These are phyloP conservation scores for Alauda arvensis DNA, from an alignment of 2,797 vertebrate genomes.

Conservation along the genomic window DNA sequence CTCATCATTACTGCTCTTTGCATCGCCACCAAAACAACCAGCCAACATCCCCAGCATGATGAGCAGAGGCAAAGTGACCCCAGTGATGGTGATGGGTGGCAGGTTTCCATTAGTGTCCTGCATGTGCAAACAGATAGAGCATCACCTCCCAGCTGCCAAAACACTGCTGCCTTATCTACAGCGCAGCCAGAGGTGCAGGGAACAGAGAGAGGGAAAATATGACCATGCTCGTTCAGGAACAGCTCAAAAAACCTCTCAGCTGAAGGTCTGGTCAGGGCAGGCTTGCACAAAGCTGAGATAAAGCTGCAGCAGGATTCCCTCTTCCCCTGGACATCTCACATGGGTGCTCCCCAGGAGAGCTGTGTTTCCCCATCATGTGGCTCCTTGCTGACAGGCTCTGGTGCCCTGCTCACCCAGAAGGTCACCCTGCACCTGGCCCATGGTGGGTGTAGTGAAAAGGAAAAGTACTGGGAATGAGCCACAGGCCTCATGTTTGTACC, in stretches of 20 bases:
- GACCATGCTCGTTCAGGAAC: accelerated
- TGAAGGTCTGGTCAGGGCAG: neutral
- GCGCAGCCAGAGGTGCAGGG: neutral
- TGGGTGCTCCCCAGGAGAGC: neutral
- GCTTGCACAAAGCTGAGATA: neutral
- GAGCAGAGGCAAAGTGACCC: neutral
- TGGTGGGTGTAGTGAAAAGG: neutral
- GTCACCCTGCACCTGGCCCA: slow-evolving; percentile 1
- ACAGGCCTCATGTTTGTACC: neutral
- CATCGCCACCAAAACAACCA: neutral
- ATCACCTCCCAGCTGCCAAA: slow-evolving; percentile 49
- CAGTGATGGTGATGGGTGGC: neutral
- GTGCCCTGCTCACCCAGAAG: neutral
- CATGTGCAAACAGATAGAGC: slow-evolving; percentile 41
- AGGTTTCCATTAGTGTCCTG: neutral
- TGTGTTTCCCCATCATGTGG: slow-evolving; percentile 18
- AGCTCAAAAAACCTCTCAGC: neutral
- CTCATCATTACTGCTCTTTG: neutral
- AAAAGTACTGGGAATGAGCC: slow-evolving; percentile 33
- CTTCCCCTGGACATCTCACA: neutral
- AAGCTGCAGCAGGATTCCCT: neutral
- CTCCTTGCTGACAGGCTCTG: neutral
- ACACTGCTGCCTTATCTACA: slow-evolving; percentile 30
- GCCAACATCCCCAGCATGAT: neutral
- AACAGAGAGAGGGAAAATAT: slow-evolving; percentile 25